phyloP scores from a whole-genome alignment of 1,140 invertebrate species.

The Metopolophium dirhodum region DNA sequence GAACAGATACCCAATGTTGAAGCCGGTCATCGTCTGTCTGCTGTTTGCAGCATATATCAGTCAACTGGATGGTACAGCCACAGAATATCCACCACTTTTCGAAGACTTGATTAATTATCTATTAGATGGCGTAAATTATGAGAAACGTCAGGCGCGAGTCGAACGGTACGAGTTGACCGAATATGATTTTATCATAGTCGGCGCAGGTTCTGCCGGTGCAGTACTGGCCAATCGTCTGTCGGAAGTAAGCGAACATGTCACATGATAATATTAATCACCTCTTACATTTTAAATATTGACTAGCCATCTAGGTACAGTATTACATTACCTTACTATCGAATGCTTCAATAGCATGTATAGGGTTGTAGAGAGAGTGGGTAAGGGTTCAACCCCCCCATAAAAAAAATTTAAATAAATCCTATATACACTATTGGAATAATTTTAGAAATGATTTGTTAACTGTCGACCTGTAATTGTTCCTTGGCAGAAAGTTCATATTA shows the following conservation, averaged over 20 bases:
- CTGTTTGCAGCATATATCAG: not conserved
- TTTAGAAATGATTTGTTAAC: too few relatives aligned
- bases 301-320: too few relatives aligned
- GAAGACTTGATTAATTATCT: conserved; percentile 57
- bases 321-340: too few relatives aligned
- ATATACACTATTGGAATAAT: too few relatives aligned
- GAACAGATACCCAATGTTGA: not conserved
- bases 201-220: conserved; percentile 60
- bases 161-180: conserved; percentile 59
- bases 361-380: too few relatives aligned
- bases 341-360: too few relatives aligned
- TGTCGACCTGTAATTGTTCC: too few relatives aligned
- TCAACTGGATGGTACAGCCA: not conserved
- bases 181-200: conserved; percentile 61
- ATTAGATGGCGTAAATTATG: conserved; percentile 50
- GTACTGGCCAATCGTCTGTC: conserved; percentile 59
- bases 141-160: conserved; percentile 66
- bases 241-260: conserved; percentile 59
- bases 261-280: too few relatives aligned
- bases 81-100: conserved; percentile 59
- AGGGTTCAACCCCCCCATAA: too few relatives aligned
- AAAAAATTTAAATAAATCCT: too few relatives aligned
- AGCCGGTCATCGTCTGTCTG: not conserved
- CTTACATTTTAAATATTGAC: too few relatives aligned
- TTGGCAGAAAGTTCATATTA: too few relatives aligned